Evolutionary conservation across 2,113 vertebrate species (phyloP).

Genomic region (Colistium nudipinnis): DNA sequence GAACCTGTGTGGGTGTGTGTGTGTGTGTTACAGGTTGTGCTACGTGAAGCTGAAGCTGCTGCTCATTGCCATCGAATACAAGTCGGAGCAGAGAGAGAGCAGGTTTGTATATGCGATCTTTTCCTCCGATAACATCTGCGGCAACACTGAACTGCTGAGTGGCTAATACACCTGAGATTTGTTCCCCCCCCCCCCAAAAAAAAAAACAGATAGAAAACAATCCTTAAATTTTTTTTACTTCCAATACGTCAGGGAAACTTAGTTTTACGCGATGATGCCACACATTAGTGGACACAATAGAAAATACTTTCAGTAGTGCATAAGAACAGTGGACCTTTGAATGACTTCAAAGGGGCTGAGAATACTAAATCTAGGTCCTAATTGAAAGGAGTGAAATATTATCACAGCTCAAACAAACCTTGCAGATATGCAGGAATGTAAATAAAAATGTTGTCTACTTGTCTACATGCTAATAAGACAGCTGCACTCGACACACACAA

Average conservation of each 20-base stretch:
- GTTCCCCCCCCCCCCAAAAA: not conserved
- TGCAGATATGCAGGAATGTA: not conserved
- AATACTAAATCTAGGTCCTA: no score
- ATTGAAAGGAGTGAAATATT: not conserved
- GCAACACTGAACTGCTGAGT: constrained; percentile 30
- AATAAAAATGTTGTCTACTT: not conserved
- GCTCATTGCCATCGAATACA: constrained; percentile 99
- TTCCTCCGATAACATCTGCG: constrained; percentile 23
- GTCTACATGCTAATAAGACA: not conserved
- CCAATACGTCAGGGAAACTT: no score
- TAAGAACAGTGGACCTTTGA: no score
- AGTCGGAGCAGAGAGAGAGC: constrained; percentile 97
- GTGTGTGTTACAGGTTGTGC: constrained; percentile 87
- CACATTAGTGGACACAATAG: no score
- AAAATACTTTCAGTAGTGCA: no score
- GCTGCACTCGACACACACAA: not conserved
- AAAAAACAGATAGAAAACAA: no score
- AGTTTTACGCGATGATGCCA: no score
- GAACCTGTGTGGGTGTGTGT: no score
- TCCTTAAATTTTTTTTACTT: no score
- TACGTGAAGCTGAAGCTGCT: constrained; percentile 98
- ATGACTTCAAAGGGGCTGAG: no score
- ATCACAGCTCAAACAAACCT: not conserved
- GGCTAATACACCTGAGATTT: not conserved
- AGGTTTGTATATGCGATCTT: constrained; percentile 85